These are phyloP conservation scores for Drosophila antonietae DNA, from an alignment of 2,888 invertebrate genomes.

Conservation along the genomic window DNA sequence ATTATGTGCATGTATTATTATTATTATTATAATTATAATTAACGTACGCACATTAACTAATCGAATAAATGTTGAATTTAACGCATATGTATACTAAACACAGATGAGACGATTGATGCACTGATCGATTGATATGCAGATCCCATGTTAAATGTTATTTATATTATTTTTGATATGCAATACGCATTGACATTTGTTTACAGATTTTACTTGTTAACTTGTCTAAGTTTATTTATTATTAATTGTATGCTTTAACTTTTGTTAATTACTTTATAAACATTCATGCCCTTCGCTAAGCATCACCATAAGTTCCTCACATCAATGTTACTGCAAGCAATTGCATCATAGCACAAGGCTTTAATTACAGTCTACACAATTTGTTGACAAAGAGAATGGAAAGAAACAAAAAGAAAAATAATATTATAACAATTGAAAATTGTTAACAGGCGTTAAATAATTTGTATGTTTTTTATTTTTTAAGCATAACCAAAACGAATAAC, in stretches of 20 bases:
- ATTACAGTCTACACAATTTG: background rate
- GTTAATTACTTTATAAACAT: constrained; percentile 64
- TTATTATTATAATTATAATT: constrained; percentile 36
- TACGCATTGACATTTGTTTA: constrained; percentile 68
- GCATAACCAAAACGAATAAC: constrained; percentile 20
- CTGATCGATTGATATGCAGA: constrained; percentile 29
- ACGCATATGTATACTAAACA: constrained; percentile 64
- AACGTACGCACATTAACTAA: constrained; percentile 58
- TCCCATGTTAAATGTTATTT: constrained; percentile 12
- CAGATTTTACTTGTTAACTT: constrained; percentile 62
- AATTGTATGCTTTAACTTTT: constrained; percentile 52
- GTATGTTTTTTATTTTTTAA: constrained; percentile 15
- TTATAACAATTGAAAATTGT: constrained; percentile 49
- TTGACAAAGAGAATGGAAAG: background rate
- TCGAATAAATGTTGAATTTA: constrained; percentile 80
- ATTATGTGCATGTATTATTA: constrained; percentile 66
- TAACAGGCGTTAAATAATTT: constrained; percentile 10
- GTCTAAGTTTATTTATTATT: constrained; percentile 74
- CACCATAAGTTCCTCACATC: constrained; percentile 72
- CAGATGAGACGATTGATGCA: constrained; percentile 15
- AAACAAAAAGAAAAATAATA: background rate
- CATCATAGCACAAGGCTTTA: constrained; percentile 38
- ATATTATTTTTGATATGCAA: constrained; percentile 13
- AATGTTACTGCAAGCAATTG: constrained; percentile 60
- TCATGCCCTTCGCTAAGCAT: constrained; percentile 44